These are phyloP conservation scores for Rafetus swinhoei DNA, from an alignment of 2,113 vertebrate genomes.

Conservation along the genomic window DNA sequence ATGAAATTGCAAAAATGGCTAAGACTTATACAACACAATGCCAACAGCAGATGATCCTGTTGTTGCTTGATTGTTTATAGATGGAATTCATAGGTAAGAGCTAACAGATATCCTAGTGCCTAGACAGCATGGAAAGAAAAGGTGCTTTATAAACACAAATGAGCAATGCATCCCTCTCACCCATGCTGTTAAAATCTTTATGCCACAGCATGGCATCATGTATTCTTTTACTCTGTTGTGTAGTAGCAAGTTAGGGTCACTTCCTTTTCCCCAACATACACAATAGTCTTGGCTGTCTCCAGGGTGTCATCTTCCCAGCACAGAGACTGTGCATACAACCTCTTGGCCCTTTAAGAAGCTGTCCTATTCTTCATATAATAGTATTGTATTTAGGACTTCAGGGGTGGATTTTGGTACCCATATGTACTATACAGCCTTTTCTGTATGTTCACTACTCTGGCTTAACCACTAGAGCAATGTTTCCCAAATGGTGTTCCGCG, in stretches of 20 bases:
- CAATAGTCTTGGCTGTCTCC: not conserved
- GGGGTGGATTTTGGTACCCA: not conserved
- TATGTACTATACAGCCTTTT: not conserved
- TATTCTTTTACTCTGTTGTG: not conserved
- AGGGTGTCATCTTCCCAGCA: not conserved
- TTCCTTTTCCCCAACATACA: not conserved
- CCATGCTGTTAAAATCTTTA: not conserved
- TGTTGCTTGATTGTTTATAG: not conserved
- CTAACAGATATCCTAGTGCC: not conserved
- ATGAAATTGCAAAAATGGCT: constrained; percentile 11
- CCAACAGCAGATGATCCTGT: not conserved
- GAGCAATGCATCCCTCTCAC: not conserved
- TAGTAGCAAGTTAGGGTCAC: not conserved
- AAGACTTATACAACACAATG: not conserved
- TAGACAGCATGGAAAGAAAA: not conserved
- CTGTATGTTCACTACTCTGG: not conserved
- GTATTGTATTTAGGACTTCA: not conserved
- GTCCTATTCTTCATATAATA: not conserved
- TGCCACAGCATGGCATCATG: not conserved
- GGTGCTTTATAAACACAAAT: not conserved
- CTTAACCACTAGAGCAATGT: not conserved
- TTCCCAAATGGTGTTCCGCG: too few relatives aligned
- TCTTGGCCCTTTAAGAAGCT: not conserved
- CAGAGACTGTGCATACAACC: not conserved
- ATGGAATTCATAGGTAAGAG: constrained; percentile 7